Evolutionary conservation across 2,888 invertebrate species (phyloP), one percentile per base, ranked within the genome.

Genomic region (Troides helena): DNA sequence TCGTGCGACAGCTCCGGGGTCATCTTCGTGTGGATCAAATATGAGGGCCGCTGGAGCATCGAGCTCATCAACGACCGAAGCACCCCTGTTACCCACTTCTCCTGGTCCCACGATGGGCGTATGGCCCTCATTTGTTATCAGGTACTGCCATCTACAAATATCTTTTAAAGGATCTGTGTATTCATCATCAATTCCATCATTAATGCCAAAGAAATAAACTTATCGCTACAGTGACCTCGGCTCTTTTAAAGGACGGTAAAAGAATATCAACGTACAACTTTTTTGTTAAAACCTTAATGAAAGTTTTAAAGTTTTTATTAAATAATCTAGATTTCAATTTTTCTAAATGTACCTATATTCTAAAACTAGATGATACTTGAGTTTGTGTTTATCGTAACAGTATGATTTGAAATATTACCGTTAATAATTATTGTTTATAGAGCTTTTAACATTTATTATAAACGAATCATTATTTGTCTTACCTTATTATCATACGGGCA

Each of bases 1-100:
- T 98, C 99, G 7, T 99, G 99, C 90, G 99, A 99, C 93, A 97
- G 97, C 81, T 97, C 98, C 2, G 99, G 99, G 1, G 98, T 99
- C 70, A 99, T 99, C 84, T 99, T 99, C 89, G 99, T 99, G 39
- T 99, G 99, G 99, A 99, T 99, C 82, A 99, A 99, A 87, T 99
- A 99, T 89, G 99, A 99, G 85, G 99, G 98, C 59, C 95, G 99
- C 61, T 99, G 99, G 99, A 98, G 98, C 77, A 99, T 99, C 80
- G 99, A 99, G 90, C 94, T 99, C 76, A 99, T 99, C 87, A 99
- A 99, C 89, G 99, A 99, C 91, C 94, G 99, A 60, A 99, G 97
- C 85, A 99, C 98, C 0, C 98, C 98, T 61, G 99, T 99, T 72
- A 99, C 98, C 23, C 98, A 99, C 90, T 99, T 99, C 93, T 97